These are phyloP conservation scores for Tholera decimalis DNA, from an alignment of 2,888 invertebrate species.

Conservation along the genomic window DNA sequence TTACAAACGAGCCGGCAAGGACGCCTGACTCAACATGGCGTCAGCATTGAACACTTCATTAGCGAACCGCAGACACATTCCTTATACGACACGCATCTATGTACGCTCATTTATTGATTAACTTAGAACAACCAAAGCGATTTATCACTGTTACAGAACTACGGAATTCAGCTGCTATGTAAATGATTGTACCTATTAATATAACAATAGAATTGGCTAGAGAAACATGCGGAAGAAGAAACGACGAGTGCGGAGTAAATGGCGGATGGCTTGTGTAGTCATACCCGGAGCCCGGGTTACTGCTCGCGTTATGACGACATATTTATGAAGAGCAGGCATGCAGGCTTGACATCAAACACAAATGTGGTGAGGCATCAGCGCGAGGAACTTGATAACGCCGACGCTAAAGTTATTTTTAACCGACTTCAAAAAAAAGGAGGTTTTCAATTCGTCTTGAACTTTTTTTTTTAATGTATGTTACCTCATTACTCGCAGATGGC, in stretches of 20 bases:
- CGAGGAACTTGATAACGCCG: neutral
- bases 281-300: slow-evolving; percentile 62
- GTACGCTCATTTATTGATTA: slow-evolving; percentile 44
- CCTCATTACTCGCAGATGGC: too few species aligned
- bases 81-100: slow-evolving; percentile 68
- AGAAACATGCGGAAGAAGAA: slow-evolving; percentile 68
- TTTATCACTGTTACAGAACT: slow-evolving; percentile 13
- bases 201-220: slow-evolving; percentile 74
- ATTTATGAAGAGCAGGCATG: slow-evolving; percentile 53
- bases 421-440: too few species aligned
- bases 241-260: slow-evolving; percentile 41
- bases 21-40: slow-evolving; percentile 79
- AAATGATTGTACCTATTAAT: slow-evolving; percentile 55
- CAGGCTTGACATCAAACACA: slow-evolving; percentile 19
- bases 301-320: slow-evolving; percentile 65
- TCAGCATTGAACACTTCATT: slow-evolving; percentile 68
- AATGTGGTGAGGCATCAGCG: neutral
- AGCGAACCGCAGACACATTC: slow-evolving; percentile 70
- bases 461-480: too few species aligned
- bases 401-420: neutral
- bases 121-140: slow-evolving; percentile 25
- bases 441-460: too few species aligned
- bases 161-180: slow-evolving; percentile 22
- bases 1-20: slow-evolving; percentile 76
- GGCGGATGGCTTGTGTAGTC: slow-evolving; percentile 40